Evolutionary conservation across 1,140 invertebrate species (phyloP), one percentile per base, ranked within the genome.

Genomic region (Lutraria rhynchaena): DNA sequence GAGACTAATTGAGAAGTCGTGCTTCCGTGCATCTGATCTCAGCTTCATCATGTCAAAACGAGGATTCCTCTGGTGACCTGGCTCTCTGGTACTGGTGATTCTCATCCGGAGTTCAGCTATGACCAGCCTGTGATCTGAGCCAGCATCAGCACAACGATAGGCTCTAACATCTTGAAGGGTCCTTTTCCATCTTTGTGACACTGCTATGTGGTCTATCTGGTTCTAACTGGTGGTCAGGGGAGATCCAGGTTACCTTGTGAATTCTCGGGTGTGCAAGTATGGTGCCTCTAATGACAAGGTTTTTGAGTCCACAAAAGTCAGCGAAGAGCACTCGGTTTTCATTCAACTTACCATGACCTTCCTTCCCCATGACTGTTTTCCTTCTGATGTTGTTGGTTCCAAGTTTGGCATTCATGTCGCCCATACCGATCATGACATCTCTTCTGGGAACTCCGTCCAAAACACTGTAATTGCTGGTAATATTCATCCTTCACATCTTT

Each of bases 391-490:
- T 83, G 46, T 86, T 51, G 22, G 29, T 53, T 29, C 86, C 77
- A 24, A 86, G 31, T n/a, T 83, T 73, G 24, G 75, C 82, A 53
- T 86, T 84, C 53, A 87, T 74, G 67, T 87, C 73, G 44, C 85
- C 81, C 58, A 82, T 85, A 19, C 86, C 44, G 49, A 74, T 22
- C 4, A 31, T 70, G 13, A 84, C 29, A 29, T 87, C 81, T 11
- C 53, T 46, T 13, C 83, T 76, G 24, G 70, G 82, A 24, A 60
- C 44, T 37, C 75, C 67, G 51, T 86, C 81, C 17, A 83, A 1
- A 4, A 74, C 35, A 31, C 46, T 86, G 80, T 15, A n/a, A n/a
- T 49, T 69, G 60, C 24, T 53, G 51, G 69, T 86, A 86, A 37
- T 85, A 85, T 24, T 15, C 57, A 22, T 85, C 80, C 44, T 86